Base-by-base conservation (phyloP, 2,888 invertebrate species). In the Thereva nobilitata region DNA sequence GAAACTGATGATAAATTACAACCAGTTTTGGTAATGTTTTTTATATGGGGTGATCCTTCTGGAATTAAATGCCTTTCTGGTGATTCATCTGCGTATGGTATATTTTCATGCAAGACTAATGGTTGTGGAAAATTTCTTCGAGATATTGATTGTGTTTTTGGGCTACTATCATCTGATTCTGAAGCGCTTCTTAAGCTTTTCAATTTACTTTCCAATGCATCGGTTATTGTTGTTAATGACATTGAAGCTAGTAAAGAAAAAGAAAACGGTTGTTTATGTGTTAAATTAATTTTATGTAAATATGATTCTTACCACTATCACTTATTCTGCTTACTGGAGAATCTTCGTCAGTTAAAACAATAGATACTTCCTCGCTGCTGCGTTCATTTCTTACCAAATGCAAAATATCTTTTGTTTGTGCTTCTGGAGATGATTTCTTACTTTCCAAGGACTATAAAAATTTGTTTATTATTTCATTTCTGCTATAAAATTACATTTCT, bases 121-220 rank as follows among this genome's bases (percentile, higher is more conserved):
- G 82, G 80, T 67, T 82, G 80, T 7, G 75, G 76, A 40, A 78
- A 72, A 0, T 77, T 77, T 3, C 78, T 75, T 4, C 78, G 76
- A 12, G 67, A 57, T 40, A 68, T 64, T 66, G 71, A 67, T 37
- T 61, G 44, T 66, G 66, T 37, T 71, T 79, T 77, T 70, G 82
- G 74, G 76, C 82, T 79, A 78, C 85, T 73, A 80, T 86, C 86
- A 77, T 84, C 85, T 53, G 86, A 84, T 74, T 86, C 86, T 68
- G 87, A 86, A 67, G 88, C 85, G 82, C 86, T 88, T 77, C 89
- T 86, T 75, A 89, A 80, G 75, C 88, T 87, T 74, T 88, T 87
- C 81, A 92, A 85, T 80, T 93, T 93, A 77, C 90, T 89, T 79
- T 93, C 93, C 81, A 93, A 88, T 68, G 92, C 89, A 77, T 89